These are phyloP conservation scores for Limnephilus auricula DNA, from an alignment of 2,888 invertebrate species.

Conservation along the genomic window DNA sequence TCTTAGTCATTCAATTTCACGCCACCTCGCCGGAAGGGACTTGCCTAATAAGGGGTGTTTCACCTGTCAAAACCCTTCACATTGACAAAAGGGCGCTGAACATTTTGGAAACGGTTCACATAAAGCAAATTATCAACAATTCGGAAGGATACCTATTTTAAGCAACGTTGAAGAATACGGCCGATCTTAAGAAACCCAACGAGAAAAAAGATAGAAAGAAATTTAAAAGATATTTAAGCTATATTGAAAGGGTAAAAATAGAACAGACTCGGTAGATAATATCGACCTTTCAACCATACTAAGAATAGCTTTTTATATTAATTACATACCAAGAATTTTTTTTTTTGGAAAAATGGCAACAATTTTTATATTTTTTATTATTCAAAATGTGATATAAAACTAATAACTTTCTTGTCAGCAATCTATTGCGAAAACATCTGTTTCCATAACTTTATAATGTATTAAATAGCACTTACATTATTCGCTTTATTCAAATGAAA, in stretches of 20 bases:
- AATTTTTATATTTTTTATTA: no score
- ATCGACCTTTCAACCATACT: not conserved
- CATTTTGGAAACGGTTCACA: slow-evolving; percentile 27
- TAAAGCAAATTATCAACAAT: slow-evolving; percentile 9
- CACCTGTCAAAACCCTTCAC: slow-evolving; percentile 30
- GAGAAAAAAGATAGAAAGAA: not conserved
- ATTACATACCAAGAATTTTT: no score
- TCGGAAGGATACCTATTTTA: not conserved
- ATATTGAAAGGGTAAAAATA: not conserved
- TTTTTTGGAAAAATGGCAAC: no score
- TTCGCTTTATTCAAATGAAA: no score
- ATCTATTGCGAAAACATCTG: no score
- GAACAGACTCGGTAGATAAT: not conserved
- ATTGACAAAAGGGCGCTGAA: slow-evolving; percentile 28
- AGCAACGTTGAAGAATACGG: not conserved
- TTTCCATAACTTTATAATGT: no score
- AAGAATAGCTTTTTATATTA: not conserved
- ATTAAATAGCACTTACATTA: no score
- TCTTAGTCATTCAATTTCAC: slow-evolving; percentile 45
- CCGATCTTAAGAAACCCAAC: not conserved
- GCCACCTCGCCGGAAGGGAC: slow-evolving; percentile 37
- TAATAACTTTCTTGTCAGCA: no score
- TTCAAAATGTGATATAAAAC: no score
- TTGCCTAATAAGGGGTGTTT: slow-evolving; percentile 28
- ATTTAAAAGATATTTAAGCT: not conserved